Conservation (phyloP, 2,113 vertebrate genomes). For the Cyphomyrus discorhynchus region DNA sequence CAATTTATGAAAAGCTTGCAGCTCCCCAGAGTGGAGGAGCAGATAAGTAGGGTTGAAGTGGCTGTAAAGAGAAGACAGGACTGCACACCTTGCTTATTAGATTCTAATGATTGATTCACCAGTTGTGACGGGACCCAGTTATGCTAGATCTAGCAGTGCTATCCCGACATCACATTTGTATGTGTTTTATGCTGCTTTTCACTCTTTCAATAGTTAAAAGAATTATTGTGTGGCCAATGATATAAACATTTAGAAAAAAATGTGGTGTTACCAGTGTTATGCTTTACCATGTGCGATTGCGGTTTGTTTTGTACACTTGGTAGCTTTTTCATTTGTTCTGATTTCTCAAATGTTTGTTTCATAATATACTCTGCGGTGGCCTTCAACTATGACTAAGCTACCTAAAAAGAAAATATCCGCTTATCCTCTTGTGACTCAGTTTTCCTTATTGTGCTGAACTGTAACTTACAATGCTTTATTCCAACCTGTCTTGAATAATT, state of each 20-base stretch:
- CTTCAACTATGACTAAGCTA: not conserved
- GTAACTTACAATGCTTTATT: not conserved
- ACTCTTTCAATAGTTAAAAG: not conserved
- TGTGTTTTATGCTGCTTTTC: not conserved
- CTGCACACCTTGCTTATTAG: not conserved
- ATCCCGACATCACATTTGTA: not conserved
- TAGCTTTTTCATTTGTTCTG: not conserved
- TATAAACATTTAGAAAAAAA: not conserved
- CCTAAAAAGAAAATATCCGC: not conserved
- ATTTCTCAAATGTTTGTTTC: not conserved
- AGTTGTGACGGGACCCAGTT: not conserved
- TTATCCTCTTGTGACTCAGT: not conserved
- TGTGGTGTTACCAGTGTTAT: not conserved
- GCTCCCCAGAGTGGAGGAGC: not conserved
- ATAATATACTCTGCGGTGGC: not conserved
- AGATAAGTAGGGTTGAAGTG: not conserved
- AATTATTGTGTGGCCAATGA: not conserved
- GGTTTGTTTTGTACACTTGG: not conserved
- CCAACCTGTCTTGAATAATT: not conserved
- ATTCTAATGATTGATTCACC: not conserved
- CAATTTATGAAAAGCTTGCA: not conserved
- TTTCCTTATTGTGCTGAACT: not conserved
- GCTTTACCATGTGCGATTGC: not conserved
- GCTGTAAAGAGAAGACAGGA: not conserved
- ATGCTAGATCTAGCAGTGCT: not conserved